These are phyloP conservation scores for Eupithecia tripunctaria DNA, from an alignment of 2,888 invertebrate species.

Conservation along the genomic window DNA sequence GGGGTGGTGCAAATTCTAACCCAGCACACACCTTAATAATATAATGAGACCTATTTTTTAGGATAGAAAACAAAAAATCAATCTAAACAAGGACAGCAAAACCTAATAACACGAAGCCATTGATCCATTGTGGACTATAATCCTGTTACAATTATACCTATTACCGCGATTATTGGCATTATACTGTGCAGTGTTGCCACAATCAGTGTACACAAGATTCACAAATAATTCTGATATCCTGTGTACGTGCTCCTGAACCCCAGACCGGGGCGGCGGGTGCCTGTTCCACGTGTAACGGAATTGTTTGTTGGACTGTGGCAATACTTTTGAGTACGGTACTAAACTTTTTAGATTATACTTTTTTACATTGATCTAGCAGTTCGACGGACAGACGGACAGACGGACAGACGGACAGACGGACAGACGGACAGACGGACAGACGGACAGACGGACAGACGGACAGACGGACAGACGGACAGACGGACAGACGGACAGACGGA, in stretches of 20 bases:
- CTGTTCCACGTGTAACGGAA: background rate
- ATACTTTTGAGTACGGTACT: background rate
- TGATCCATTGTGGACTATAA: slow-evolving; percentile 8
- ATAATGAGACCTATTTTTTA: too few species aligned
- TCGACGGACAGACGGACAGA: too few species aligned
- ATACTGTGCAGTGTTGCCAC: slow-evolving; percentile 8
- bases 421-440: too few species aligned
- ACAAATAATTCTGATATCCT: background rate
- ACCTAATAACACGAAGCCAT: slow-evolving; percentile 7
- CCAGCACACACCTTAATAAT: too few species aligned
- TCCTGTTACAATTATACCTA: slow-evolving; percentile 11
- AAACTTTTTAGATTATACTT: too few species aligned
- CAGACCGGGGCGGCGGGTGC: background rate
- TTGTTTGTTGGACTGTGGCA: background rate
- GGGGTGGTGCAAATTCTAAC: too few species aligned
- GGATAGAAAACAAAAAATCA: background rate
- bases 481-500: too few species aligned
- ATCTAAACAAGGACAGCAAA: background rate
- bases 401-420: too few species aligned
- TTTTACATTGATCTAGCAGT: too few species aligned
- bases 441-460: too few species aligned
- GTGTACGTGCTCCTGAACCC: background rate
- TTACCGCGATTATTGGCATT: slow-evolving; percentile 6
- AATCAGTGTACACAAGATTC: background rate
- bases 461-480: too few species aligned